A percentile compares a stretch with the other conserved stretches of the same genome.
These are phyloP conservation scores for Neosalanx taihuensis DNA, from an alignment of 2,797 vertebrate genomes.

Conservation along the genomic window DNA sequence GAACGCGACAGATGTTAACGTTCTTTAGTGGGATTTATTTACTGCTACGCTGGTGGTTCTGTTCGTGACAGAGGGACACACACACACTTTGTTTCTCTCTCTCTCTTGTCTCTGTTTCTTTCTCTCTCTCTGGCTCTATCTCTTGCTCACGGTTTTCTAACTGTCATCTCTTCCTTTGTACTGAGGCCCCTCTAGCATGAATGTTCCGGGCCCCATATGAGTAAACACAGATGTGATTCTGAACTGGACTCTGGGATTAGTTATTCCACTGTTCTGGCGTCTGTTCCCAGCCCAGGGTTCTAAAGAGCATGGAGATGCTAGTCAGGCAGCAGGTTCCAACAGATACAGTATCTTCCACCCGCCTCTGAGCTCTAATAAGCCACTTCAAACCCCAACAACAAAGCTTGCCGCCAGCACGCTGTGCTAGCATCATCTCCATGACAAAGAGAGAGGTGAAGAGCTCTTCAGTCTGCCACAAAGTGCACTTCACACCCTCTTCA, in stretches of 20 bases:
- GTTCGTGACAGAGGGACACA: too few species aligned
- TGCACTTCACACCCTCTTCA: conserved; percentile 21
- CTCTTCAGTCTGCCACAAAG: conserved; percentile 13
- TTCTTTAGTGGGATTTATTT: too few species aligned
- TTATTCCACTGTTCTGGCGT: too few species aligned
- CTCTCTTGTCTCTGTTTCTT: background rate
- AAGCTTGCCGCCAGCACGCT: conserved; percentile 2
- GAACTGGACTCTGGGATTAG: background rate
- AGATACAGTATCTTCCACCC: background rate
- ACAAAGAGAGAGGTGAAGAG: conserved; percentile 22
- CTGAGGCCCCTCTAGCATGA: conserved; percentile 4
- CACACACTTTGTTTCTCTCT: background rate
- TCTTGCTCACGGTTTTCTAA: conserved; percentile 8
- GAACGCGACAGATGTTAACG: too few species aligned
- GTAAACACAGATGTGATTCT: background rate
- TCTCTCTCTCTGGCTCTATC: background rate
- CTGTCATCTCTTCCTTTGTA: conserved; percentile 1
- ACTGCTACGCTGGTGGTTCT: too few species aligned
- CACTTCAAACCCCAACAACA: conserved; percentile 19
- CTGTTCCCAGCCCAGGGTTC: too few species aligned
- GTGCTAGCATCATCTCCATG: conserved; percentile 3
- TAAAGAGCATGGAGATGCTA: background rate
- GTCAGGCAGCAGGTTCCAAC: conserved; percentile 1
- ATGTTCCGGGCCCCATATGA: background rate
- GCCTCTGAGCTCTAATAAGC: conserved; percentile 19